Base-by-base conservation (phyloP, 2,888 invertebrate genomes). In the Allophyes oxyacanthae region DNA sequence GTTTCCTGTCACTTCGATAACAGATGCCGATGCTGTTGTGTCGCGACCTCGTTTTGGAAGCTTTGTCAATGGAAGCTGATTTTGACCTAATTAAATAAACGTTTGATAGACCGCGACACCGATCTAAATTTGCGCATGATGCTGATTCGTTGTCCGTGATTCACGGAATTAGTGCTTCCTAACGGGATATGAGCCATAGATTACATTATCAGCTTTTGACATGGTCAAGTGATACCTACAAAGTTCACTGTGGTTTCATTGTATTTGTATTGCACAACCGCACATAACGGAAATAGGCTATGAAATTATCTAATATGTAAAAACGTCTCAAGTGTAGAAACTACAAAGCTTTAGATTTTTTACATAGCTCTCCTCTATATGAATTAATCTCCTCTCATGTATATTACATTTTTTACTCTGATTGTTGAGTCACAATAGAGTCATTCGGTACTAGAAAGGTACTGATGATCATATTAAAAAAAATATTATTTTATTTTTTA, bases 21-120 rank as follows among this genome's bases (percentile, higher is more conserved):
- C 80, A 81, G 84, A 81, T 79, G 83, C 82, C 80, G 82, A 74
- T 87, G 89, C 84, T n/a, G n/a, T 84, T 85, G 84, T 86, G 85
- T 79, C 84, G 85, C 89, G 91, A 85, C 92, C 92, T 86, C 91
- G 80, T 89, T 87, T 90, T 82, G 78, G 86, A 83, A 90, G 90
- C 90, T 92, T 90, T 88, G 91, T 91, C 85, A 88, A 87, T 91
- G 88, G 87, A 86, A 75, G 86, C 84, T 91, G 92, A 90, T 94
- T 94, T 93, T 94, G 92, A 93, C 93, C 94, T 80, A 92, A 82
- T 89, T 92, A 73, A 77, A 20, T 74, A 70, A 72, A 43, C 46
- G 72, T 74, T 78, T 79, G 79, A 84, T 85, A 81, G 68, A 65
- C 65, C 62, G 63, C 63, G 60, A 71, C 64, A 76, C 63, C 82